phyloP scores from a whole-genome alignment of 2,888 invertebrate genomes.

The Pharmacophagus antenor region DNA sequence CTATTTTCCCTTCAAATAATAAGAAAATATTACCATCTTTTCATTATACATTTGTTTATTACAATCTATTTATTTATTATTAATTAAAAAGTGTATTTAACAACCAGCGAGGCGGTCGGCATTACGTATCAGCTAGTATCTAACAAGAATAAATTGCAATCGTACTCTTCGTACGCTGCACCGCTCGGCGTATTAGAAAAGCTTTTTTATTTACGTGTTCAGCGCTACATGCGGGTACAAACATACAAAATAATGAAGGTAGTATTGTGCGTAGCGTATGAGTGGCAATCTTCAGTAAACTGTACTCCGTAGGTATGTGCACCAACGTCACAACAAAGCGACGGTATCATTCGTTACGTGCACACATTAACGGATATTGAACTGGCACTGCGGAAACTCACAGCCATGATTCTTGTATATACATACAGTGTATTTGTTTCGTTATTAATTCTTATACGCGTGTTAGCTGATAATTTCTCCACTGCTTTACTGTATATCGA shows the following conservation, averaged over 20 bases:
- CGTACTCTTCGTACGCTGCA: background rate
- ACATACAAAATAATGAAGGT: conserved; percentile 16
- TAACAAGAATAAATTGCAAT: background rate
- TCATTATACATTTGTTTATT: too few species aligned
- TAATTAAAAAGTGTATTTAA: too few species aligned
- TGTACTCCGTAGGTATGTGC: conserved; percentile 15
- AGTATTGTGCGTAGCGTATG: background rate
- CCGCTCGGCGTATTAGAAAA: background rate
- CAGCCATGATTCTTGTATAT: background rate
- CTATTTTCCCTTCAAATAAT: too few species aligned
- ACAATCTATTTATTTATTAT: too few species aligned
- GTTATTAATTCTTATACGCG: too few species aligned
- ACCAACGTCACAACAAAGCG: conserved; percentile 11
- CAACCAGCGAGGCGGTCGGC: background rate
- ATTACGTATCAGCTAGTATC: too few species aligned
- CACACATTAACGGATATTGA: conserved; percentile 15
- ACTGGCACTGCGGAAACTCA: background rate
- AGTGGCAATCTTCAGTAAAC: conserved; percentile 20
- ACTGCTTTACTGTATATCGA: too few species aligned
- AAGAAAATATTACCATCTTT: too few species aligned
- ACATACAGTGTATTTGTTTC: background rate
- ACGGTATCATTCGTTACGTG: conserved; percentile 11
- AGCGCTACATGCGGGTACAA: conserved; percentile 3
- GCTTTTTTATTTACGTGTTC: conserved; percentile 2
- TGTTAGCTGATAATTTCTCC: too few species aligned